phyloP scores from a whole-genome alignment of 2,888 invertebrate genomes.

The Metalampra italica region DNA sequence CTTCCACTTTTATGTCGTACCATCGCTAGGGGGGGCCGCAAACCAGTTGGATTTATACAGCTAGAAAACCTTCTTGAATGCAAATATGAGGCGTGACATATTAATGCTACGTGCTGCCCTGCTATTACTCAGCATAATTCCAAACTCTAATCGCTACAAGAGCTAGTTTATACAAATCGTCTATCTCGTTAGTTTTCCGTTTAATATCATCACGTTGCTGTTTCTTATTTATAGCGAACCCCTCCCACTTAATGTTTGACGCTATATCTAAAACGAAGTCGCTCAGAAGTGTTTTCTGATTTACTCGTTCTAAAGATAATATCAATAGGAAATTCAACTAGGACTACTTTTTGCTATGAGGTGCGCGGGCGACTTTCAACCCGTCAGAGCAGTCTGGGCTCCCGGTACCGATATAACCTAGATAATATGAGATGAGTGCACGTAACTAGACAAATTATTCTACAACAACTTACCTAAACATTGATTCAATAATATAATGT shows the following conservation, averaged over 20 bases:
- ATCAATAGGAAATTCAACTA: conserved; percentile 46
- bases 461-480: background rate
- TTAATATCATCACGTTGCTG: conserved; percentile 30
- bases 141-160: conserved; percentile 17
- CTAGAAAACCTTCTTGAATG: conserved; percentile 37
- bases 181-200: conserved; percentile 21
- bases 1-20: conserved; percentile 30
- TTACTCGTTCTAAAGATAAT: conserved; percentile 42
- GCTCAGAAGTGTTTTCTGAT: conserved; percentile 51
- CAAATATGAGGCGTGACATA: conserved; percentile 49
- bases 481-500: background rate
- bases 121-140: conserved; percentile 28
- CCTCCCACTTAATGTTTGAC: conserved; percentile 40
- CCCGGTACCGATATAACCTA: conserved; percentile 16
- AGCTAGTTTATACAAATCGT: conserved; percentile 8
- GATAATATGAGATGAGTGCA: conserved; percentile 2
- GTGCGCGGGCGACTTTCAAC: conserved; percentile 44
- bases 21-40: conserved; percentile 33
- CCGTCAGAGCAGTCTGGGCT: conserved; percentile 24
- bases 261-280: conserved; percentile 17
- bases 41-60: conserved; percentile 20
- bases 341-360: conserved; percentile 51
- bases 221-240: conserved; percentile 47
- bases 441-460: conserved; percentile 1
- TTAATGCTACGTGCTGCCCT: conserved; percentile 35